Evolutionary conservation across 2,113 vertebrate genomes (phyloP).

Genomic region (Xenopus borealis): DNA sequence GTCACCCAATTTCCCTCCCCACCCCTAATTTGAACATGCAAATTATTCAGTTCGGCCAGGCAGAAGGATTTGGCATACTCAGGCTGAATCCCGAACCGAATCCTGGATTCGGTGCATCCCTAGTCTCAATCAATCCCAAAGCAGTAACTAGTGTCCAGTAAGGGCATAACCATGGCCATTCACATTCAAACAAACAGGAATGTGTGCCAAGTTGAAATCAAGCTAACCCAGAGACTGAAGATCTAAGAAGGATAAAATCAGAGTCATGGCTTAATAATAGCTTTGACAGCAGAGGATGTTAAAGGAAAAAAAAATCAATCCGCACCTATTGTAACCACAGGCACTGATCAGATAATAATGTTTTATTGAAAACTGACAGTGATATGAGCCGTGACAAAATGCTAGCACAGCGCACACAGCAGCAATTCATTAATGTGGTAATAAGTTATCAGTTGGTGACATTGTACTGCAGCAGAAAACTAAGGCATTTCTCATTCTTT

Average conservation of each 20-base stretch:
- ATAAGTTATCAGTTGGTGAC: conserved; percentile 15
- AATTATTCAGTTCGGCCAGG: no score
- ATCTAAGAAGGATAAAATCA: conserved; percentile 24
- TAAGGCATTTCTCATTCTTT: not conserved
- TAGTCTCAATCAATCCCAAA: no score
- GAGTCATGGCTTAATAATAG: conserved; percentile 21
- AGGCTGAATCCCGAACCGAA: no score
- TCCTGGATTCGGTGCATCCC: no score
- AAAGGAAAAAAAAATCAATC: conserved; percentile 3
- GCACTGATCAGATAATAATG: conserved; percentile 24
- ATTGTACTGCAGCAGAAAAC: not conserved
- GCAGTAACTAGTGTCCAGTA: no score
- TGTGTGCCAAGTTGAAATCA: not conserved
- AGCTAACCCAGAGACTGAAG: not conserved
- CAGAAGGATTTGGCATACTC: no score
- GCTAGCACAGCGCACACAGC: conserved; percentile 5
- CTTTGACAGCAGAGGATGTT: not conserved
- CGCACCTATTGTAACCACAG: conserved; percentile 17
- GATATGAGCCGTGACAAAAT: conserved; percentile 17
- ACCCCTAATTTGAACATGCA: no score
- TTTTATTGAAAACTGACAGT: conserved; percentile 27
- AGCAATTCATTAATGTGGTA: conserved; percentile 15
- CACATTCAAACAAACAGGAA: not conserved
- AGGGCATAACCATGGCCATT: not conserved
- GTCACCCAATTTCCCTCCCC: no score